Evolutionary conservation across 2,888 invertebrate genomes (phyloP), one percentile per base, ranked within the genome.

Genomic region (Drosophila koepferae): DNA sequence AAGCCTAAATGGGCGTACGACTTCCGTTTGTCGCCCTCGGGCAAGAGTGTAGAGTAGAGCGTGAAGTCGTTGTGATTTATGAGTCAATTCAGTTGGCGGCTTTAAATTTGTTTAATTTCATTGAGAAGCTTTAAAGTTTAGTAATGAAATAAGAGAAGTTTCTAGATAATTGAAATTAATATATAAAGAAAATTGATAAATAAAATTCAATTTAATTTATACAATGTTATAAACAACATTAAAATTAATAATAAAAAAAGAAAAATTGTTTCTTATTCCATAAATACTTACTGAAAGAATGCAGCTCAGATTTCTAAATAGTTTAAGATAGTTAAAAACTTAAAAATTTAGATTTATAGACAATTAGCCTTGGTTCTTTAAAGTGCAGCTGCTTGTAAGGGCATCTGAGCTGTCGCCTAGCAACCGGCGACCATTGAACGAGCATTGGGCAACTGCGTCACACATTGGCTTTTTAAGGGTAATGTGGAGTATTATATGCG

Each of bases 1-100:
- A 67, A 67, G 59, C 77, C 61, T 72, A 81, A 65, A 54, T 67
- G 67, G 70, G 38, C 51, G 40, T 44, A 66, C 44, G 46, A 87
- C 86, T 87, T 87, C 86, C 82, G 82, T 69, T 84, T 75, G 73
- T 41, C 49, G 62, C 43, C 63, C 46, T 56, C 28, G 51, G 41
- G 5, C 54, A 23, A 31, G 41, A 36, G 31, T 36, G 53, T 41
- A 51, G 70, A 38, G 70, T 23, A 28, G 31, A 18, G 1, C 0
- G 10, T 1, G 14, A 44, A 12, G 56, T 56, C 36, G 28, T 53
- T 63, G 12, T 16, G 14, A 59, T 7, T 34, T 12, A 16, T 14
- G 51, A 36, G 8, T 12, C 7, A 18, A 51, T 51, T 36, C 14
- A 6, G 51, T 14, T 28, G 12, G 12, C n/a, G 4, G 5, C 3